These are phyloP conservation scores for Microctonus aethiopoides DNA, from an alignment of 2,888 invertebrate species.

Conservation along the genomic window DNA sequence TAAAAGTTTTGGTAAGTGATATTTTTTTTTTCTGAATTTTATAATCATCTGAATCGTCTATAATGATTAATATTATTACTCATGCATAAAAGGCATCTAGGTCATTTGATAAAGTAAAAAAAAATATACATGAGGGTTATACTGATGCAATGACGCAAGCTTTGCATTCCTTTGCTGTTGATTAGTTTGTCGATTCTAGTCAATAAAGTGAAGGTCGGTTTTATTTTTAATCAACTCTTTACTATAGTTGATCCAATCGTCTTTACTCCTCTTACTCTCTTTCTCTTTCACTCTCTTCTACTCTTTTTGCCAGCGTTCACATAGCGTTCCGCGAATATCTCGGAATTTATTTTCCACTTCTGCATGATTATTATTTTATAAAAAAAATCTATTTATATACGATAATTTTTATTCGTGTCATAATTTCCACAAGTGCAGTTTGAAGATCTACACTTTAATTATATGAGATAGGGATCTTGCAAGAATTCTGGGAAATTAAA, in stretches of 20 bases:
- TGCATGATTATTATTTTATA: background rate
- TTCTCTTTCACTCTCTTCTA: constrained; percentile 19
- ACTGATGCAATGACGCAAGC: constrained; percentile 13
- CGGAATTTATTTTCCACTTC: background rate
- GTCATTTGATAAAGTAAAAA: background rate
- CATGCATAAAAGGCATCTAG: constrained; percentile 3
- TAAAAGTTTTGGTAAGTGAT: constrained; percentile 83
- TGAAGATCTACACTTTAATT: background rate
- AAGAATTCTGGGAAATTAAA: background rate
- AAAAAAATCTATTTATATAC: background rate
- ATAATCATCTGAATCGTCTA: constrained; percentile 1
- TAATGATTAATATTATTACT: background rate
- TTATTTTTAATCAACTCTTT: constrained; percentile 45
- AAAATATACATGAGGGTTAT: background rate
- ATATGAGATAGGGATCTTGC: background rate
- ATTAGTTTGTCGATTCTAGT: constrained; percentile 38
- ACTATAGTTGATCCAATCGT: constrained; percentile 4
- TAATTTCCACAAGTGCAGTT: background rate
- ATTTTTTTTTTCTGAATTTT: no score
- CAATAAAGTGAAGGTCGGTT: constrained; percentile 44
- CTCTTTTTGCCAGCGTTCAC: background rate
- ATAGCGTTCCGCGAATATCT: background rate
- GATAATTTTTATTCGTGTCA: background rate
- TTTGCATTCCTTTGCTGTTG: constrained; percentile 31
- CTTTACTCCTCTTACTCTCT: no score